phyloP scores from a whole-genome alignment of 2,113 vertebrate species.

The Cyanoliseus patagonus region DNA sequence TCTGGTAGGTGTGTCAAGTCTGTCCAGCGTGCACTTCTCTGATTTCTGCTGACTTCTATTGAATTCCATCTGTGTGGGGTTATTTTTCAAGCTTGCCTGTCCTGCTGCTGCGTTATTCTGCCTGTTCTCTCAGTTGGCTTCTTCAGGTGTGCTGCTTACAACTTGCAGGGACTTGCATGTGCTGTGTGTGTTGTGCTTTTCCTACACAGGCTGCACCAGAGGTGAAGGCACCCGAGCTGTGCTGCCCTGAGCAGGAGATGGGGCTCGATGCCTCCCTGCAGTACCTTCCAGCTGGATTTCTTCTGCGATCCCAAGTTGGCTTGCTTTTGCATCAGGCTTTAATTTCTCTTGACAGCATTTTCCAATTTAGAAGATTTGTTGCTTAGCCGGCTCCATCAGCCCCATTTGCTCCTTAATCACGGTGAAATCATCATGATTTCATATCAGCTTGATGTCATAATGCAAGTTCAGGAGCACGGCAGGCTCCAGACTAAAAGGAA shows the following conservation, averaged over 20 bases:
- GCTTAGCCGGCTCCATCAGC: neutral
- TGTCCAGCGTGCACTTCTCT: neutral
- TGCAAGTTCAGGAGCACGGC: neutral
- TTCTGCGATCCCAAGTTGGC: neutral
- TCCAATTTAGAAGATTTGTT: slow-evolving; percentile 22
- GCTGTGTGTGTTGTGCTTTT: neutral
- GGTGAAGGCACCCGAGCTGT: neutral
- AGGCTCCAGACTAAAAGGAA: neutral
- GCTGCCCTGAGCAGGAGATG: neutral
- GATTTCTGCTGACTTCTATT: rapidly evolving
- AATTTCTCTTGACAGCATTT: neutral
- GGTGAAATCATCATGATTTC: slow-evolving; percentile 29
- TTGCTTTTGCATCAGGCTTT: neutral
- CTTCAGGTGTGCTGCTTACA: neutral
- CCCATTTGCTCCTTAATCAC: slow-evolving; percentile 33
- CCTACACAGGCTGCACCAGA: neutral
- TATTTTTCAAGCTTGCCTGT: neutral
- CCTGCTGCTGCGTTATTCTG: neutral
- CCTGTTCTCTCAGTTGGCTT: neutral
- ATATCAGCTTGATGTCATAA: neutral
- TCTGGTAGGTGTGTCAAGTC: neutral
- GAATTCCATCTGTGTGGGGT: neutral
- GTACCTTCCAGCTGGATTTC: neutral
- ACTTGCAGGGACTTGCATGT: neutral
- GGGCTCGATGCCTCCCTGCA: neutral